These are phyloP conservation scores for Boulengeromyrus knoepffleri DNA, from an alignment of 2,113 vertebrate species.

Conservation along the genomic window DNA sequence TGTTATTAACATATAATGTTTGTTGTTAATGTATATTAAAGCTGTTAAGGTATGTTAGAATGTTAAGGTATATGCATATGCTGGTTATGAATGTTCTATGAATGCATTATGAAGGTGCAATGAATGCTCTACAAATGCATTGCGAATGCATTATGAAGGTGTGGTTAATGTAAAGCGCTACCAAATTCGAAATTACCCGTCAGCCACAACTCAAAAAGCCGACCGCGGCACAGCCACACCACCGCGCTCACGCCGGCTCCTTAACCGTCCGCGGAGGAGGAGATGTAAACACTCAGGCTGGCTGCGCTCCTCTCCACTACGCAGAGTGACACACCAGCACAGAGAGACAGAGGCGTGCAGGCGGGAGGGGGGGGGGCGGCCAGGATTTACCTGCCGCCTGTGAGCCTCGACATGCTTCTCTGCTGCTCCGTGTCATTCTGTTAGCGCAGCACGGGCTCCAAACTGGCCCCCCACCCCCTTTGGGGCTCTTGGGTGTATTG, in stretches of 20 bases:
- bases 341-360: neutral
- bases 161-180: neutral
- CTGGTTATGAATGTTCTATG: neutral
- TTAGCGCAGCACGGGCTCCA: constrained; percentile 51
- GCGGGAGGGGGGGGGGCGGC: constrained; percentile 33
- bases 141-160: neutral
- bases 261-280: too few relatives aligned
- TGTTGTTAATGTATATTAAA: neutral
- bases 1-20: neutral
- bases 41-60: neutral
- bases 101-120: neutral
- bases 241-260: too few relatives aligned
- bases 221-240: neutral
- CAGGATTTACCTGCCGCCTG: constrained; percentile 62
- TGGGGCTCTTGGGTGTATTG: constrained; percentile 71
- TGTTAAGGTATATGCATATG: neutral
- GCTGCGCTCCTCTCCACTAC: neutral
- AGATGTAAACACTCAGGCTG: constrained; percentile 4
- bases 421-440: constrained; percentile 66
- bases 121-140: too few relatives aligned
- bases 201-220: neutral
- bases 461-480: constrained; percentile 42
- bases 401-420: constrained; percentile 72
- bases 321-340: neutral
- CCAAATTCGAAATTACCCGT: too few relatives aligned